These are phyloP conservation scores for Drosophila phalerata DNA, from an alignment of 2,888 invertebrate species.

Conservation along the genomic window DNA sequence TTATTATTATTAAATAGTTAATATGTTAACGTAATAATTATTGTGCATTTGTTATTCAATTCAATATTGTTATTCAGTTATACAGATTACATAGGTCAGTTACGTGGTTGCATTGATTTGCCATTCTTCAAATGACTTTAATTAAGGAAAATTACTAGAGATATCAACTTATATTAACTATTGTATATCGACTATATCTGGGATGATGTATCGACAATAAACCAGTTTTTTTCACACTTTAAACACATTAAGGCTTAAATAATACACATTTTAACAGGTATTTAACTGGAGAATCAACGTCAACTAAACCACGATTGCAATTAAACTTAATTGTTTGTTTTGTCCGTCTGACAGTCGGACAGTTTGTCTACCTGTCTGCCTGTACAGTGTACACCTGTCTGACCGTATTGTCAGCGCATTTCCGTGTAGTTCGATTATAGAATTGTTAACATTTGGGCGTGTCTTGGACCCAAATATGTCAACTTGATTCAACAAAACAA, in stretches of 20 bases:
- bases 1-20: background rate
- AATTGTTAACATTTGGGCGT: slow-evolving; percentile 23
- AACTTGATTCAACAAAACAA: background rate
- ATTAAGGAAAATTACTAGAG: slow-evolving; percentile 70
- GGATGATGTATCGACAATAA: slow-evolving; percentile 43
- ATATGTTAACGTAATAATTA: background rate
- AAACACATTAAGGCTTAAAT: slow-evolving; percentile 47
- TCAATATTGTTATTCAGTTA: slow-evolving; percentile 4
- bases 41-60: background rate
- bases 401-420: slow-evolving; percentile 37
- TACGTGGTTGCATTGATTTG: slow-evolving; percentile 30
- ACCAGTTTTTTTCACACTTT: slow-evolving; percentile 64
- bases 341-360: background rate
- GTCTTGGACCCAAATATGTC: slow-evolving; percentile 10
- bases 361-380: slow-evolving; percentile 5
- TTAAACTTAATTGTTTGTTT: slow-evolving; percentile 61
- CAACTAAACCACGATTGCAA: slow-evolving; percentile 41
- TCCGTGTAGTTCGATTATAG: slow-evolving; percentile 45
- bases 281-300: slow-evolving; percentile 38
- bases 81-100: slow-evolving; percentile 57
- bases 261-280: slow-evolving; percentile 57
- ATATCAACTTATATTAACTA: slow-evolving; percentile 1
- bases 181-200: background rate
- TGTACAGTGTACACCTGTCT: background rate
- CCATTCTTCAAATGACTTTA: slow-evolving; percentile 52